A percentile compares a stretch with the other conserved stretches of the same genome.
Conservation (phyloP, 2,113 vertebrate genomes). For the Channa maculata region DNA sequence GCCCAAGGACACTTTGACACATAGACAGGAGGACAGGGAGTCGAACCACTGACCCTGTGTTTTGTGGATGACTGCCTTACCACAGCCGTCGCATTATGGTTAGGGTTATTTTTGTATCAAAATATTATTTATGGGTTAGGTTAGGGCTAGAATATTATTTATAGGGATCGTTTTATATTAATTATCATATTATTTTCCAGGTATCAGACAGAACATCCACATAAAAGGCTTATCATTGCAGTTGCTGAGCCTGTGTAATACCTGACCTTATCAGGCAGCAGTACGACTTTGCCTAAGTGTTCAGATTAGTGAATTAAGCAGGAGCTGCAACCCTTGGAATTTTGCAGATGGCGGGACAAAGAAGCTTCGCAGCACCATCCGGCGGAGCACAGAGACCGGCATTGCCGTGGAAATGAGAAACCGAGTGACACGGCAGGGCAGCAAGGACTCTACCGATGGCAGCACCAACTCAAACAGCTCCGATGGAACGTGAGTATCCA, state of each 20-base stretch:
- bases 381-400: conserved; percentile 96
- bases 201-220: not conserved
- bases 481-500: conserved; percentile 91
- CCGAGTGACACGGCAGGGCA: conserved; percentile 94
- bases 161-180: not conserved
- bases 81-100: too few relatives aligned
- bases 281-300: not conserved
- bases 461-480: conserved; percentile 99
- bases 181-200: too few relatives aligned
- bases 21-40: too few relatives aligned
- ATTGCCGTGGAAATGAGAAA: conserved; percentile 98
- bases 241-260: conserved; percentile 3
- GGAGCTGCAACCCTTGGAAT: conserved; percentile 3
- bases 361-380: conserved; percentile 97
- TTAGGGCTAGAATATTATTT: not conserved
- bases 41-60: too few relatives aligned
- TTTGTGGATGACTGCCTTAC: too few relatives aligned
- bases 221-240: not conserved
- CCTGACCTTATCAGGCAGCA: conserved; percentile 27
- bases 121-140: too few relatives aligned
- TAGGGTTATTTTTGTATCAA: too few relatives aligned
- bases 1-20: too few relatives aligned
- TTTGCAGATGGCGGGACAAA: conserved; percentile 91
- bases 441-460: conserved; percentile 96
- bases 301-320: conserved; percentile 6